Base-by-base conservation (phyloP, 2,113 vertebrate genomes). In the Ursus arctos region DNA sequence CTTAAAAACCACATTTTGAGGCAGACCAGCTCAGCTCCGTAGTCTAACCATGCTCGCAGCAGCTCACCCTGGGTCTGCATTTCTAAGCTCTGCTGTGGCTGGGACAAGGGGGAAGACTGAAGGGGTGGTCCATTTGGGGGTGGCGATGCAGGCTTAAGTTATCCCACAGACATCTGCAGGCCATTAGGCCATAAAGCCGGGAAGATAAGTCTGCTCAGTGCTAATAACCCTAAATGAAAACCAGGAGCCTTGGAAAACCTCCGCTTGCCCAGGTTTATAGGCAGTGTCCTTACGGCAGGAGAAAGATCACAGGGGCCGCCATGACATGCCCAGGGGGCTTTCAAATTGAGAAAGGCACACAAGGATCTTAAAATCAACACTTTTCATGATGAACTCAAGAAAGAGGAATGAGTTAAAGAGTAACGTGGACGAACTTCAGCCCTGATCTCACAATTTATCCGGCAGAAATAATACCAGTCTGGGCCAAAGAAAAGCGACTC, bases 181-280 rank as follows among this genome's bases (percentile, higher is more conserved):
- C 93, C 97, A 96, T 98, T 98, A 98, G 1, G 28, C 94, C 63
- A 92, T 55, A 97, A 97, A 98, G 91, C 94, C 91, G 95, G 92
- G 97, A 97, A 97, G 98, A 96, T 95, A 98, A 98, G 0, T 1
- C 97, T 97, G 85, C 79, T 97, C 77, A 11, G 97, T 67, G 98
- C 97, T 91, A 98, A 98, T 96, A 96, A 97, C 92, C 87, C 85
- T 84, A 97, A 99, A 98, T 96, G 88, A 98, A 98, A 99, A 98
- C 97, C 65, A 98, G 97, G 93, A 97, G 94, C 74, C 72, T 88
- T 79, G 47, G 95, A 97, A 98, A 97, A 74, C 65, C 82, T 96
- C 91, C 3, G 0, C 69, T 82, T 69, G 87, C 88, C 94, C 90
- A 88, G 65, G 95, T 95, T 96, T 93, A 43, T 2, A 18, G 9